phyloP scores from a whole-genome alignment of 1,140 invertebrate species.

The Ceratina japonica region DNA sequence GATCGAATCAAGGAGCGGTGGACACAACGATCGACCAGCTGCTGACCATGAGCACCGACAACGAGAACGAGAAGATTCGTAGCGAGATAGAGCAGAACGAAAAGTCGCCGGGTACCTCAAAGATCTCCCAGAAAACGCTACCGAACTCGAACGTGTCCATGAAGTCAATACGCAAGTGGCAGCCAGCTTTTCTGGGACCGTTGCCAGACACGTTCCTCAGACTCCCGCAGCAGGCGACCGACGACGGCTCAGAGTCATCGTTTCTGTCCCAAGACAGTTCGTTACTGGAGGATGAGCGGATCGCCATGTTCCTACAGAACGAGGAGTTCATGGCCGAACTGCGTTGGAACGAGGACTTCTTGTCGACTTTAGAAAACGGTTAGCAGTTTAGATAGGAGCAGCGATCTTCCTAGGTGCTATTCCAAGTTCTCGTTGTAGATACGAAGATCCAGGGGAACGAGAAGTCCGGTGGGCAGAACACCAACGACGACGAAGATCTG shows the following conservation, averaged over 20 bases:
- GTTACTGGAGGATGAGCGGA: conserved; percentile 87
- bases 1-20: conserved; percentile 93
- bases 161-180: conserved; percentile 83
- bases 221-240: conserved; percentile 77
- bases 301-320: conserved; percentile 94
- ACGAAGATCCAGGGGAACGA: conserved; percentile 71
- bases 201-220: conserved; percentile 90
- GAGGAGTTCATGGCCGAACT: conserved; percentile 95
- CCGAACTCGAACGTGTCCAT: conserved; percentile 66
- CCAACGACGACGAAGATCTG: conserved; percentile 87
- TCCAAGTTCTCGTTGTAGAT: conserved; percentile 62
- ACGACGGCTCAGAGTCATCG: conserved; percentile 63
- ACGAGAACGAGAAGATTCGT: conserved; percentile 88
- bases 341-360: conserved; percentile 93
- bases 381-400: conserved; percentile 41
- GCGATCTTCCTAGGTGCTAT: neutral
- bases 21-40: conserved; percentile 96
- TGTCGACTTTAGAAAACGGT: conserved; percentile 90
- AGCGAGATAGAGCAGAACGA: conserved; percentile 85
- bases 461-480: conserved; percentile 64
- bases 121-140: conserved; percentile 39
- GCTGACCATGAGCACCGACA: conserved; percentile 92
- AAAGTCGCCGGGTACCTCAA: conserved; percentile 64
- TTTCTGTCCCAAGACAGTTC: conserved; percentile 79
- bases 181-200: conserved; percentile 89